Conservation (phyloP, 2,113 vertebrate genomes). For the Forbesichthys papilliferus region DNA sequence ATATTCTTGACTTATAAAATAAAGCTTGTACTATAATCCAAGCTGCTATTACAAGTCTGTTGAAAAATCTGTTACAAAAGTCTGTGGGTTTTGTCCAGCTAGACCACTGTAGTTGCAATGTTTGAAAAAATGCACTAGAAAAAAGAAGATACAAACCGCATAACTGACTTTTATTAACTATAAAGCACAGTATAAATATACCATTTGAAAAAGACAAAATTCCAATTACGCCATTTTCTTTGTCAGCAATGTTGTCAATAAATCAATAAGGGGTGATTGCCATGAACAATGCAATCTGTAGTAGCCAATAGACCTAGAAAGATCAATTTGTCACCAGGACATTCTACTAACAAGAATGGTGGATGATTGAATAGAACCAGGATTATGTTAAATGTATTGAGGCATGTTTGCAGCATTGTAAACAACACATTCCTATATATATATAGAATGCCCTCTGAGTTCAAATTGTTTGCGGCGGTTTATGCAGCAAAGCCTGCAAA, state of each 20-base stretch:
- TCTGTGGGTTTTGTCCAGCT: not conserved
- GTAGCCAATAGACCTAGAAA: too few relatives aligned
- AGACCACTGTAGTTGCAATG: conserved; percentile 17
- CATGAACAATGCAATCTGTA: too few relatives aligned
- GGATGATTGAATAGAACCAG: too few relatives aligned
- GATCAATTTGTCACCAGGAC: too few relatives aligned
- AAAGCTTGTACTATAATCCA: not conserved
- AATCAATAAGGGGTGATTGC: too few relatives aligned
- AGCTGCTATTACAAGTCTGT: not conserved
- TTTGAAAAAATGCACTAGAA: conserved; percentile 2
- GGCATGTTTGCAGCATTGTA: not conserved
- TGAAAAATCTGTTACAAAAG: not conserved
- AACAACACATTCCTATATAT: not conserved
- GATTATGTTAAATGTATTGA: not conserved
- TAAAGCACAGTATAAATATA: too few relatives aligned
- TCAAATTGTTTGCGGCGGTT: too few relatives aligned
- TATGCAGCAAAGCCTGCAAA: too few relatives aligned
- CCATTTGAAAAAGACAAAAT: too few relatives aligned
- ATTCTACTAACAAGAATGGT: too few relatives aligned
- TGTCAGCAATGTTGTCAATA: too few relatives aligned
- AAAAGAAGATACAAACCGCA: not conserved
- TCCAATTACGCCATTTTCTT: too few relatives aligned
- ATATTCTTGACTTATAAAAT: not conserved
- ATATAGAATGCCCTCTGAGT: not conserved
- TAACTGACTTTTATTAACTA: not conserved